Evolutionary conservation across 2,888 invertebrate genomes (phyloP), one percentile per base, ranked within the genome.

Genomic region (Drosophila borborema): DNA sequence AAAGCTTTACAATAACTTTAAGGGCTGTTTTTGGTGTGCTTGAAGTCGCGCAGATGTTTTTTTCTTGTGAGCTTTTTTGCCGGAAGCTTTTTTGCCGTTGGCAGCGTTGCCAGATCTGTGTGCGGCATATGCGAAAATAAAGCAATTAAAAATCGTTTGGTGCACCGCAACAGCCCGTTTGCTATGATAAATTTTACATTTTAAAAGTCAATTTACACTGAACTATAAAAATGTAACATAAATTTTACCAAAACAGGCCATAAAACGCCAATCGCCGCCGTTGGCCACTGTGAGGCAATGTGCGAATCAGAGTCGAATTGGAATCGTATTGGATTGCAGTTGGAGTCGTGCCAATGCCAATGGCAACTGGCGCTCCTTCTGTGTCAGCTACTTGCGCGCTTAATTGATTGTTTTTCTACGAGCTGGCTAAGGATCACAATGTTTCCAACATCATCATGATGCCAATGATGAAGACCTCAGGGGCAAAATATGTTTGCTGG

Each of bases 151-250:
- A 40, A 28, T 38, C 54, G 55, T 72, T 69, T 53, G 63, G 64
- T 56, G 56, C 56, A 18, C 63, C 62, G 72, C 81, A 76, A 41
- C 79, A 45, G 59, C 28, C 66, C 76, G 72, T 78, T 74, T 89
- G 86, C 87, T 90, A 86, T 92, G 91, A 91, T 91, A 90, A 90
- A 92, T 86, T 92, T 90, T 91, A 90, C 92, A 92, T 90, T 91
- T 91, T 91, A 90, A 92, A 92, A 92, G 92, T 91, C 91, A 91
- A 91, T 91, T 91, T 91, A 92, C 92, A 92, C 92, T 91, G 91
- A 92, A 91, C 91, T 90, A 91, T 91, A 91, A 91, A 91, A 91
- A 88, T 89, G 89, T 89, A 87, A 85, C 90, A 91, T 91, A 92
- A 92, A 91, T 91, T 91, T 79, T 81, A 79, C 74, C 81, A 81